Evolutionary conservation across 37 sponge, comb jelly and placozoan species (phyloP), one percentile per base, ranked within the genome.

Genomic region (Aplysina aerophoba): DNA sequence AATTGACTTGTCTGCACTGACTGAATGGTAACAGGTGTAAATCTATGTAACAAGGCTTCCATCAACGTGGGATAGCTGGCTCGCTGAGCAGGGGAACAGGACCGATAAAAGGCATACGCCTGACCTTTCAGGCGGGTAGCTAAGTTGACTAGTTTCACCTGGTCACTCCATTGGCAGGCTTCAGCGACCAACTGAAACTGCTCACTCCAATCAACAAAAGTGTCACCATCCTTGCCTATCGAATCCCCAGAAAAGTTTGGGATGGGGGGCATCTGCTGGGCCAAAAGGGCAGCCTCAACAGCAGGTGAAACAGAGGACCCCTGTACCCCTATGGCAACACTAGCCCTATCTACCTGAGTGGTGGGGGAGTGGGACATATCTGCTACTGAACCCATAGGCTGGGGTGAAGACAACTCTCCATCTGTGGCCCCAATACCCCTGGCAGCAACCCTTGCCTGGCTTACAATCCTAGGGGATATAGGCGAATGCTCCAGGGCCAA

Each of bases 101-200:
- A 73, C 0, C 90, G 82, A 55, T 90, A 90, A 57, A 90, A 90
- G 58, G 91, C 33, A 27, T 83, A 64, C 0, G 91, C 87, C 22
- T 74, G 31, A 17, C 86, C 91, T 24, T 57, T 22, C 50, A 90
- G 69, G 22, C 83, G 25, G 2, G 87, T 83, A 0, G 80, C 79
- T 53, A 90, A 36, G 58, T 90, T 73, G 3, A 82, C 90, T 13
- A 85, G 37, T 72, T 86, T 90, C 0, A 41, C 56, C 20, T 90
- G 84, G 19, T 65, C 73, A 38, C 59, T 68, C 86, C 86, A 85
- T n/a, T 56, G 20, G 61, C 87, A 81, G 30, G 33, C 59, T 16
- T 34, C 19, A 0, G 91, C 86, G 0, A 90, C 78, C 0, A 72
- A 2, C 35, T 90, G 83, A 66, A 90, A 90, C 41, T 90, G 91